Evolutionary conservation across 2,797 vertebrate species (phyloP), one percentile per base, ranked within the genome.

Genomic region (Sebastes baramenuke): DNA sequence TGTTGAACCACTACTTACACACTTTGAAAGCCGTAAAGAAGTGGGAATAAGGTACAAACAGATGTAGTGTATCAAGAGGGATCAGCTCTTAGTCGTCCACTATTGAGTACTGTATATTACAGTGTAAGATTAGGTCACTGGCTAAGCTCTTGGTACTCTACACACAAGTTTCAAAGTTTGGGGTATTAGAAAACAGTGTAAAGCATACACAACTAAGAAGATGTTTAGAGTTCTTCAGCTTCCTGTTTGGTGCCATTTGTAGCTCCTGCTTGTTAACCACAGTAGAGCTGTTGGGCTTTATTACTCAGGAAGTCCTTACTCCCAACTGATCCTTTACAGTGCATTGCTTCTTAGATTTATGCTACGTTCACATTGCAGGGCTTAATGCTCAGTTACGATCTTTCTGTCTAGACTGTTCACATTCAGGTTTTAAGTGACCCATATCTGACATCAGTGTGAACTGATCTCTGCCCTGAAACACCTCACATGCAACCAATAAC

Each of bases 241-340:
- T 72, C 61, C 74, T 73, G 22, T 54, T 22, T 62, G 22, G 34
- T 74, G 49, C 34, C 22, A 61, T 54, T 56, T 71, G 36, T 56
- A 74, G 25, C 10, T 52, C 14, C 7, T 61, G 27, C 54, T 73
- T 72, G 29, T 46, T 68, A 62, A 80, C 75, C 49, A 80, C 62
- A 84, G 68, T 12, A 60, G 16, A 75, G 65, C 38, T 65, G 25
- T 27, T 61, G 42, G 24, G 49, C 29, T 68, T 74, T 77, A 69
- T 46, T 67, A 38, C 58, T 27, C 24, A 67, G 69, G 66, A 74
- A 77, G 46, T 66, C 9, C 30, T 67, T 64, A 46, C 64, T 73
- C 16, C 49, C 10, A 52, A 38, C 42, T 72, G 54, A 79, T 66
- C 66, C 30, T 67, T 82, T 64, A 18, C 9, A 68, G 22, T 14